Evolutionary conservation across 1,140 invertebrate species (phyloP).

Genomic region (Trichomalopsis sarcophagae): DNA sequence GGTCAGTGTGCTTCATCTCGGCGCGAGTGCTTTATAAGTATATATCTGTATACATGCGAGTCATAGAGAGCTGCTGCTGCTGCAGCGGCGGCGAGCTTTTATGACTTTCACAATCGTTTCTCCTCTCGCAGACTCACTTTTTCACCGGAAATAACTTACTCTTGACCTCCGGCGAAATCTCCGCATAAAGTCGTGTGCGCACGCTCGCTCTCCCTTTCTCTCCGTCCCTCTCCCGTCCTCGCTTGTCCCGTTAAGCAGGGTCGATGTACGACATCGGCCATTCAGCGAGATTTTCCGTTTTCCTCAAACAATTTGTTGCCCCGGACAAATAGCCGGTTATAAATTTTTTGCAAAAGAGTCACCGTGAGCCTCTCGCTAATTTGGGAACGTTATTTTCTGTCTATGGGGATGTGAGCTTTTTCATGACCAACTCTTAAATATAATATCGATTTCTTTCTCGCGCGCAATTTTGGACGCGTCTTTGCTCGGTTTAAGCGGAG

Average conservation of each 20-base stretch:
- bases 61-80: not conserved
- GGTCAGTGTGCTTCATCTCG: not conserved
- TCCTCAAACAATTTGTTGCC: constrained; percentile 3
- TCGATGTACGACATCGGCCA: not conserved
- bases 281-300: constrained; percentile 9
- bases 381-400: too few relatives aligned
- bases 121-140: not conserved
- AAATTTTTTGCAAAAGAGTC: too few relatives aligned
- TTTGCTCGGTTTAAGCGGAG: too few relatives aligned
- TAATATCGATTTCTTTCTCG: too few relatives aligned
- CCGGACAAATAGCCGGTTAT: not conserved
- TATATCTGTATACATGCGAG: not conserved
- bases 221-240: not conserved
- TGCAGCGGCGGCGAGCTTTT: not conserved
- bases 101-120: constrained; percentile 22
- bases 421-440: too few relatives aligned
- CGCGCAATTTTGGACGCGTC: too few relatives aligned
- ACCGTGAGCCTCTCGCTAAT: too few relatives aligned
- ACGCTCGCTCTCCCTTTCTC: not conserved
- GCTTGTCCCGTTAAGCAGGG: not conserved
- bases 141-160: constrained; percentile 34
- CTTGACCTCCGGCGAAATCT: constrained; percentile 30
- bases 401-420: too few relatives aligned
- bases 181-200: not conserved
- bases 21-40: too few relatives aligned